phyloP scores from a whole-genome alignment of 92 coral and sea anemone species.

The Phenganax subtilis region DNA sequence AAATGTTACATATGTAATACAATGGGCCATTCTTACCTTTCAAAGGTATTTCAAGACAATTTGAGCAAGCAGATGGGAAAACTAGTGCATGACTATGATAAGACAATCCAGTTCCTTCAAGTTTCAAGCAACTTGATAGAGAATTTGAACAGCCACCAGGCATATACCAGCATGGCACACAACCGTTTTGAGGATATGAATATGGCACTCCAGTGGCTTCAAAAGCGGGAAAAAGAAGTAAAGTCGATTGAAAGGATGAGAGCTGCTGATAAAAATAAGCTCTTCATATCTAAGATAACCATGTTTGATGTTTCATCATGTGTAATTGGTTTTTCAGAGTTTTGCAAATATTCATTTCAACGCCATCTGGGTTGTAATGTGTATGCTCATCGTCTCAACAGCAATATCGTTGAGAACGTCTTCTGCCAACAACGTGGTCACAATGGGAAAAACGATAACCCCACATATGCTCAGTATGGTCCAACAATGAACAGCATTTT shows the following conservation, averaged over 20 bases:
- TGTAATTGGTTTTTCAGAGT: conserved; percentile 27
- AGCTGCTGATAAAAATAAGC: conserved; percentile 38
- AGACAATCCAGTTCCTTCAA: conserved; percentile 33
- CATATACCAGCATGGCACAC: background rate
- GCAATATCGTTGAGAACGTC: conserved; percentile 42
- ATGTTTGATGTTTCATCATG: conserved; percentile 38
- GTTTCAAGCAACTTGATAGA: conserved; percentile 35
- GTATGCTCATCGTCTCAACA: conserved; percentile 35
- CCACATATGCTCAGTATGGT: conserved; percentile 34
- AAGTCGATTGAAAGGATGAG: background rate
- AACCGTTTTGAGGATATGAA: conserved; percentile 19
- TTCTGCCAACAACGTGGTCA: conserved; percentile 41
- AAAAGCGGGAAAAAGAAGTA: conserved; percentile 32
- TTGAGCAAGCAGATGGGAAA: too few species aligned
- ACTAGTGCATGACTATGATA: background rate
- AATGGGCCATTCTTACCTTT: too few species aligned
- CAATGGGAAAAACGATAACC: conserved; percentile 47
- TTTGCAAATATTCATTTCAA: conserved; percentile 24
- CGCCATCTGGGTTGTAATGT: conserved; percentile 35
- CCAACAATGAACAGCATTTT: conserved; percentile 42
- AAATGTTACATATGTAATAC: too few species aligned
- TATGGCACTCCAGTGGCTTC: conserved; percentile 34
- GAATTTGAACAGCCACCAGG: conserved; percentile 31
- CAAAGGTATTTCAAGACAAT: too few species aligned
- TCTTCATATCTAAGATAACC: conserved; percentile 15